A percentile compares a stretch with the other conserved stretches of the same genome.
Conservation (phyloP, 92 coral and sea anemone genomes). For the Parazoanthus atlanticus region DNA sequence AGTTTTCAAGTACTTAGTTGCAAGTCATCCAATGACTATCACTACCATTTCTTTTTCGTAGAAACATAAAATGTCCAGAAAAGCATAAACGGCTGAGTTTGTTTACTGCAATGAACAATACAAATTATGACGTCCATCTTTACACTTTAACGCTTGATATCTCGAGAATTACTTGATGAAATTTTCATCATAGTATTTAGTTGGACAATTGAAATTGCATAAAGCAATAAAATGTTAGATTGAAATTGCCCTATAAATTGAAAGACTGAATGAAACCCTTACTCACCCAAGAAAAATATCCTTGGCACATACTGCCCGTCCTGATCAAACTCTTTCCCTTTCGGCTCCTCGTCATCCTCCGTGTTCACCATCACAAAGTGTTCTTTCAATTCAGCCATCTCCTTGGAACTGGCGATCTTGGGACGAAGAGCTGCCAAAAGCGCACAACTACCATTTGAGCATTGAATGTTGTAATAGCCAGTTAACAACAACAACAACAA, state of each 20-base stretch:
- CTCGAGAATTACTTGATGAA: neutral
- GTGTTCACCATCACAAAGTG: slow-evolving; percentile 95
- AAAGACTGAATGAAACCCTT: neutral
- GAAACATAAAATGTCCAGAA: neutral
- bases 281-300: slow-evolving; percentile 80
- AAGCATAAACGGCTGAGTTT: neutral
- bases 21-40: too few species aligned
- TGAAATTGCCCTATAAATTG: neutral
- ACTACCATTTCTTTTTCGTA: too few species aligned
- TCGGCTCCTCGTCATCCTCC: slow-evolving; percentile 95
- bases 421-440: slow-evolving; percentile 79
- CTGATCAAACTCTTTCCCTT: slow-evolving; percentile 84
- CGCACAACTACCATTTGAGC: neutral
- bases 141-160: neutral
- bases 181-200: neutral
- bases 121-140: too few species aligned
- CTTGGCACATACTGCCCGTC: slow-evolving; percentile 96
- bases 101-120: too few species aligned
- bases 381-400: slow-evolving; percentile 75
- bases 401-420: slow-evolving; percentile 79
- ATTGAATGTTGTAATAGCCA: neutral
- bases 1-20: too few species aligned
- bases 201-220: too few species aligned
- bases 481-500: too few species aligned
- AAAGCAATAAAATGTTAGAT: too few species aligned